Base-by-base conservation (phyloP, 2,888 invertebrate species). In the Leuctra nigra region DNA sequence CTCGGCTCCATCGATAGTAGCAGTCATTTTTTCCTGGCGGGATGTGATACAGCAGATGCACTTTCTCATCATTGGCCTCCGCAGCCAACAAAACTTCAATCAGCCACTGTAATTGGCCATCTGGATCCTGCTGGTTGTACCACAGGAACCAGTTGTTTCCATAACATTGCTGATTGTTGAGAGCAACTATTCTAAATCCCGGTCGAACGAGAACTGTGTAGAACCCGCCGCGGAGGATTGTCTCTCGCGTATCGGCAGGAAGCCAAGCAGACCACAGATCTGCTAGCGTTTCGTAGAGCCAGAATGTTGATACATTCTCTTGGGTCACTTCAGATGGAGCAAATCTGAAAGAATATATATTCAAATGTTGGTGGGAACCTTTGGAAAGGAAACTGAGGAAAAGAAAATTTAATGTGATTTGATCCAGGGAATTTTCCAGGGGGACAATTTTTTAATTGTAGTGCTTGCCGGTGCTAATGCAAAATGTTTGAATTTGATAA, bases 21-120 rank as follows among this genome's bases (percentile, higher is more conserved):
- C 91, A 85, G 61, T 83, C 82, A 11, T 71, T 66, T 1, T 77
- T 77, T 3, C 90, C 90, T 0, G 88, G 81, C 0, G 92, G 91
- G 48, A 94, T 82, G 66, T 96, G 95, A 0, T 84, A 80, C 47
- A 95, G 74, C 38, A 93, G 84, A 66, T 93, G 91, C 0, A 94
- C 91, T 66, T 81, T 78, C 68, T 92, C 90, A 0, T 79, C 77
- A 1, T 79, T 78, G 35, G 72, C 68, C 69, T 95, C 95, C 0
- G 94, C 87, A 58, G 80, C 72, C 50, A 79, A 73, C 2, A 96
- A 73, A 54, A 86, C 84, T 7, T 81, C 72, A 1, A 86, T 80
- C 29, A 96, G 70, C 94, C 94, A 96, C 54, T 83, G 79, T 54
- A 96, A 73, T 69, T 93, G 88, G 2, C 75, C 81, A 61, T 83